Evolutionary conservation across 1,140 invertebrate genomes (phyloP).

Genomic region (Heliconius congener): DNA sequence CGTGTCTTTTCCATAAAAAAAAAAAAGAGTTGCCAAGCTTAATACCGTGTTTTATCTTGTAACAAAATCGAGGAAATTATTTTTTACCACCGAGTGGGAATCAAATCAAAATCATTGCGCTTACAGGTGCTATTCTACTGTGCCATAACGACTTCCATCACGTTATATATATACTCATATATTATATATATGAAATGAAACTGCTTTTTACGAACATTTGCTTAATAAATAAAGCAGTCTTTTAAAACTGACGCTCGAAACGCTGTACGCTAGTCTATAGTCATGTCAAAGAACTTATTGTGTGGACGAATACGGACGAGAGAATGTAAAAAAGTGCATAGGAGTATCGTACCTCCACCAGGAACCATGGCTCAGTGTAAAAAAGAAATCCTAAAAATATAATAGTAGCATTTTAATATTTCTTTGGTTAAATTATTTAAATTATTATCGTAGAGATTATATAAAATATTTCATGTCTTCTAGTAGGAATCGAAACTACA

Average conservation of each 20-base stretch:
- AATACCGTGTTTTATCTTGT: too few species aligned
- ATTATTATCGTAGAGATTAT: too few species aligned
- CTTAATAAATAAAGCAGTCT: not conserved
- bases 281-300: slow-evolving; percentile 11
- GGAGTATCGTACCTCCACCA: not conserved
- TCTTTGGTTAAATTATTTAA: not conserved
- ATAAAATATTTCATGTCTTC: too few species aligned
- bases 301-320: not conserved
- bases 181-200: not conserved
- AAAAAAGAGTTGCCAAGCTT: too few species aligned
- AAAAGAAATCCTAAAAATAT: not conserved
- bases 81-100: too few species aligned
- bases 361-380: not conserved
- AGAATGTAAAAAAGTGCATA: not conserved
- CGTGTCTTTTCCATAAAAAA: too few species aligned
- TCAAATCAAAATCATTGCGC: too few species aligned
- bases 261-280: not conserved
- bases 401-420: not conserved
- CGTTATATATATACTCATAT: too few species aligned
- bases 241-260: not conserved
- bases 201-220: not conserved
- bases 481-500: too few species aligned
- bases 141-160: too few species aligned
- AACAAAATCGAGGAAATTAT: too few species aligned
- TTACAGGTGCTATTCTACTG: too few species aligned